Base-by-base conservation (phyloP, 2,113 vertebrate species). In the Lepus timidus region DNA sequence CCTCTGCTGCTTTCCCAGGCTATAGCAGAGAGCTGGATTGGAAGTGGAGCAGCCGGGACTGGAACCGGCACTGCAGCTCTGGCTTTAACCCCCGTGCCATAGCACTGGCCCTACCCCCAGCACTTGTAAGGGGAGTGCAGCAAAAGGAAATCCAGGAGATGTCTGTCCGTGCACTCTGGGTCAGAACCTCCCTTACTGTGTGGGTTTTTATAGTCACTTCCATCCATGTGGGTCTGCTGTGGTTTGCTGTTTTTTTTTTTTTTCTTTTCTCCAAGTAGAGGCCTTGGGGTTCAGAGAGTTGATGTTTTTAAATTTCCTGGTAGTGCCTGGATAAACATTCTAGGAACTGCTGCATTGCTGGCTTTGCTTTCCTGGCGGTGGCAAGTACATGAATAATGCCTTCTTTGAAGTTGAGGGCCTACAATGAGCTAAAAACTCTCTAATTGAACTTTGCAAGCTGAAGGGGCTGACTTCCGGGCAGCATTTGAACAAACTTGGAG, bases 321-420 rank as follows among this genome's bases (percentile, higher is more conserved):
- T 97, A 97, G 98, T 93, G 85, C 88, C 89, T 97, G 80, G 93
- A 93, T 95, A 95, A 95, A 84, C 95, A 93, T 97, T 97, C 91
- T 97, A 98, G 97, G 96, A 89, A 97, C 76, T 95, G 85, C 97
- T 97, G 98, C 88, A 85, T 93, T 94, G 93, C 97, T 96, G 95
- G 96, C 94, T 94, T 97, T 96, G 93, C 90, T 97, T 96, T 96
- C 97, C 97, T 97, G 97, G 97, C 93, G 94, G 80, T 97, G 97
- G 97, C 97, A 97, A 98, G 96, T 97, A 95, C 95, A 97, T 97
- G 95, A 97, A 97, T 97, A 97, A 97, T 97, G 96, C 95, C 97
- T 98, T 90, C 97, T 98, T 98, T 98, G 98, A 98, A 98, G 94
- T 95, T 94, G 76, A 90, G 97, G 93, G 96, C 88, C 81, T 95